Evolutionary conservation across 2,797 vertebrate species (phyloP), one percentile per base, ranked within the genome.

Genomic region (Typhlichthys subterraneus): DNA sequence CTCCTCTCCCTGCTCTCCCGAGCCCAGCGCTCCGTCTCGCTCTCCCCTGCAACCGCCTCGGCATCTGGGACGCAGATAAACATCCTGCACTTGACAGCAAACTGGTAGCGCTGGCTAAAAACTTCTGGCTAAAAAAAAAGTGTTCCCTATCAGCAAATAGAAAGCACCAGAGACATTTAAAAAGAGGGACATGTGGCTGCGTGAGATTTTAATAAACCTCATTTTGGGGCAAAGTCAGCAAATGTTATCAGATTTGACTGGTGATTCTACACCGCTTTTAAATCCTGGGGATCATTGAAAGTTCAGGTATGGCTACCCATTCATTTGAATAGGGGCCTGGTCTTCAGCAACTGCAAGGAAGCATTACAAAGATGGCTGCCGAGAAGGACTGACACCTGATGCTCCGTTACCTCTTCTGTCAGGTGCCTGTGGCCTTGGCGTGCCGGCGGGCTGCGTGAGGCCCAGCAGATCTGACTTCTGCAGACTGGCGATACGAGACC

Each of bases 391-490:
- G 23, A 23, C 23, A 23, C 23, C 23, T 23, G 23, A 23, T 23
- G 23, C 23, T 50, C 53, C 1, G 45, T 4, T 8, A 92, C 93
- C 91, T 84, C 54, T 90, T 55, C 70, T 84, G 65, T 92, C 90
- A 9, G 83, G 63, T 0, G 72, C 61, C 62, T 76, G 88, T 67
- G 90, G 72, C 9, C 91, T 84, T 2, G 90, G 75, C 0, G 92
- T 80, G 8, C 93, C 92, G 3, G 92, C 84, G 0, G 93, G 94
- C 73, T 93, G 91, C 0, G 94, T 95, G 68, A 95, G 91, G 63
- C 94, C 94, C 81, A 95, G 82, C 62, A 94, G 89, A 80, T 94
- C 94, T 0, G 94, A 94, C 88, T 94, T 95, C 85, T 95, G 94
- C 74, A 94, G 84, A 72, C 91, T 95, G 79, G 94, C 94, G 29